phyloP scores from a whole-genome alignment of 2,113 vertebrate genomes.

The Cryptotis parvus region DNA sequence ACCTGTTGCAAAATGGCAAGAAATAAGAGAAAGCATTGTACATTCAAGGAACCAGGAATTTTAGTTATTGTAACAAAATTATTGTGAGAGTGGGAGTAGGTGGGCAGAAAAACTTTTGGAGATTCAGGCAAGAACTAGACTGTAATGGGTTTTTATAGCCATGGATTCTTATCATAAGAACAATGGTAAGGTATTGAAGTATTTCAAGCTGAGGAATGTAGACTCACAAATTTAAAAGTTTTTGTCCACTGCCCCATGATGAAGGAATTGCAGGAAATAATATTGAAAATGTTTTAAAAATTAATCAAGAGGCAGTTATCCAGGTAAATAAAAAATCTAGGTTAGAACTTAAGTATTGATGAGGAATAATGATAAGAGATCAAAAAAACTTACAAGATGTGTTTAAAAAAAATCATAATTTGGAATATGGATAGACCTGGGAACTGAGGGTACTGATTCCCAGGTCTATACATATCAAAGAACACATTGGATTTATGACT shows the following conservation, averaged over 20 bases:
- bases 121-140: background rate
- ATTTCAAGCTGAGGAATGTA: constrained; percentile 45
- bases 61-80: background rate
- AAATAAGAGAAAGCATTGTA: constrained; percentile 46
- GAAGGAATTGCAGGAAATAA: constrained; percentile 6
- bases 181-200: constrained; percentile 34
- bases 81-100: background rate
- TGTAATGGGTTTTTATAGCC: constrained; percentile 50
- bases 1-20: background rate
- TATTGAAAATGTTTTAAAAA: background rate
- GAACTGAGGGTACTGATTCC: background rate
- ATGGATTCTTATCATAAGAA: constrained; percentile 12
- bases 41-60: constrained; percentile 38
- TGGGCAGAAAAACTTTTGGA: constrained; percentile 37
- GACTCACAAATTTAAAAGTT: constrained; percentile 52
- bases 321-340: background rate
- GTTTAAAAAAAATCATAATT: background rate
- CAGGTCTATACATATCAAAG: background rate
- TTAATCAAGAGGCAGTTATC: background rate
- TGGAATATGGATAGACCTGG: background rate
- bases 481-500: background rate
- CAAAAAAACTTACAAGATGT: background rate
- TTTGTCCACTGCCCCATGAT: background rate
- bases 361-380: background rate
- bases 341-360: background rate